Evolutionary conservation across 2,888 invertebrate genomes (phyloP), one percentile per base, ranked within the genome.

Genomic region (Liposcelis brunnea): DNA sequence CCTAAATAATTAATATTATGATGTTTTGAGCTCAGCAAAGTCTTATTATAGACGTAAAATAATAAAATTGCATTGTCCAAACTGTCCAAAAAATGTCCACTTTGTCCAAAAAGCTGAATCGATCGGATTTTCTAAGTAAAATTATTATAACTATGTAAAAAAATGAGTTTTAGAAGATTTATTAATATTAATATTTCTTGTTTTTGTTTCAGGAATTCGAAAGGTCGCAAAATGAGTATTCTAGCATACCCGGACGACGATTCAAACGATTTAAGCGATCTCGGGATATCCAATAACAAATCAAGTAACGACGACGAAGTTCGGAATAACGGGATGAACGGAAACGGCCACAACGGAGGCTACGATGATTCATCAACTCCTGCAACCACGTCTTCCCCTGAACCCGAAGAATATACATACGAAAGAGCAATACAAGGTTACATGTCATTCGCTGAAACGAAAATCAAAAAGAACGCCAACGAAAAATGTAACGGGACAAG

Each of bases 391-490:
- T 76, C 74, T 58, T 75, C 79, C 37, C 75, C 77, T 2, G 77
- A 78, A 61, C 74, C 75, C 31, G 74, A 81, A 56, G 84, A 85
- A 60, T 86, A 85, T 62, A 85, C 85, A 0, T 87, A 85, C 61
- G 86, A 87, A 62, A 79, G 83, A 54, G 85, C 86, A 54, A 86
- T 86, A 54, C 80, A 86, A 58, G 80, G 82, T 53, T 87, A 87
- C 63, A 80, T 85, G 54, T 80, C 82, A 48, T 61, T 57, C 49
- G 55, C 61, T 7, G 60, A 61, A 50, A 58, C 55, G 44, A 71
- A 83, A 53, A 82, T 80, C 40, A 73, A 78, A 54, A n/a, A n/a
- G n/a, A n/a, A 73, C 75, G 33, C 68, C 42, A 42, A 35, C 8
- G 5, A 26, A 26, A 44, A 21, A 14, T 44, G 31, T 37, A 36